Percentiles rank a stretch among this genome's conserved stretches.
Conservation (phyloP, 2,888 invertebrate species). For the Sesamia inferens region DNA sequence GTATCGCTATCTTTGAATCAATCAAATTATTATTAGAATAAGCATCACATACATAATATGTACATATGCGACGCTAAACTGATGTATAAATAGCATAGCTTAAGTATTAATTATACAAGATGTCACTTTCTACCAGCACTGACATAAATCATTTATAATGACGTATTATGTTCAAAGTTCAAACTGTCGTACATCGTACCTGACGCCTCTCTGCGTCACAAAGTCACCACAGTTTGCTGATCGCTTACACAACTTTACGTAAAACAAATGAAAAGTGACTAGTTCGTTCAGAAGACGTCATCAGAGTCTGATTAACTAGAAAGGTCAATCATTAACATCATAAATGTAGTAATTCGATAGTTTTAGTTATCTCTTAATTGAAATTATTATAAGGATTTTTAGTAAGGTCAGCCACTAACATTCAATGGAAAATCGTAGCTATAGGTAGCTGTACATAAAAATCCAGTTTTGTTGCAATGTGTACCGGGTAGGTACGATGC, state of each 20-base stretch:
- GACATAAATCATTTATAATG: background rate
- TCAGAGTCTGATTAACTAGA: background rate
- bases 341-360: background rate
- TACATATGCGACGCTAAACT: background rate
- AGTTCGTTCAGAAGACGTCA: background rate
- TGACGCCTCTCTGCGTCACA: constrained; percentile 35
- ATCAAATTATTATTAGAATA: too few species aligned
- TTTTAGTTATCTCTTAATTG: background rate
- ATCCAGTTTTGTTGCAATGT: too few species aligned
- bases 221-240: constrained; percentile 23
- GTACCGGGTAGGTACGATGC: too few species aligned
- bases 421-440: background rate
- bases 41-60: too few species aligned
- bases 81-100: too few species aligned
- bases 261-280: constrained; percentile 28
- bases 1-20: background rate
- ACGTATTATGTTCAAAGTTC: background rate
- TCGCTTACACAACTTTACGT: constrained; percentile 13
- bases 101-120: too few species aligned
- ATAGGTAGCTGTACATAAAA: background rate
- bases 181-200: background rate
- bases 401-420: background rate
- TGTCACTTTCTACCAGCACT: background rate
- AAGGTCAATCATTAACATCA: background rate
- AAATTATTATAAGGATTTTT: background rate